Base-by-base conservation (phyloP, 2,113 vertebrate species). In the Campylorhamphus procurvoides region DNA sequence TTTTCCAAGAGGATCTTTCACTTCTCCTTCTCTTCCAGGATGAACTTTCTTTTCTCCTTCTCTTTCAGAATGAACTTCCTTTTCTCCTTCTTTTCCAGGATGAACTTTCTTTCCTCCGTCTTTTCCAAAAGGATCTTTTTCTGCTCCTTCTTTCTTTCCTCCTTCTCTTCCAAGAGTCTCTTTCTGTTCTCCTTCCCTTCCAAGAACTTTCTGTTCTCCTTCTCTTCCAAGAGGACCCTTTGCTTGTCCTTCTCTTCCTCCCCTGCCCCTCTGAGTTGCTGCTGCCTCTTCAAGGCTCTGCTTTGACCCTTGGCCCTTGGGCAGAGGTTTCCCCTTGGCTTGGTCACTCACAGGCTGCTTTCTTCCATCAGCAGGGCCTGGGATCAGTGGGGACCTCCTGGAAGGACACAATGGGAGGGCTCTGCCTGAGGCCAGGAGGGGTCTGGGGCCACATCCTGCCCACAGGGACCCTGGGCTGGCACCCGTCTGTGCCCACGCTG, bases 291-390 rank as follows among this genome's bases (percentile, higher is more conserved):
- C 14, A 3, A 29, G 1, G 0, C 46, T 46, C 37, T 74, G 46
- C 53, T 39, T 20, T 3, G 1, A 4, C 0, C 0, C 39, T 14
- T n/a, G 78, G 60, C 15, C 69, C 53, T 68, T 47, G 62, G 53
- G 33, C 25, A 33, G 5, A 9, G 46, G 1, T 59, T 82, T 60
- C 7, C 28, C 62, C 53, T n/a, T 60, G 69, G 4, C 28, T n/a
- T 29, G 78, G 16, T 18, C 53, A 9, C 12, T 9, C 78, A 12
- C 28, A 9, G 19, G 39, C 52, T 52, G 60, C 27, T 29, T 59
- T 29, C 27, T 12, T 20, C 18, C 60, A 59, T 60, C 37, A 33
- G 22, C 52, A 39, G 37, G 60, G 33, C 8, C 60, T 39, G 77
- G 69, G 15, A 14, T 25, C 4, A 0, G 18, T n/a, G 46, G 23